Evolutionary conservation across 2,797 vertebrate species (phyloP).

Genomic region (Lerista edwardsae): DNA sequence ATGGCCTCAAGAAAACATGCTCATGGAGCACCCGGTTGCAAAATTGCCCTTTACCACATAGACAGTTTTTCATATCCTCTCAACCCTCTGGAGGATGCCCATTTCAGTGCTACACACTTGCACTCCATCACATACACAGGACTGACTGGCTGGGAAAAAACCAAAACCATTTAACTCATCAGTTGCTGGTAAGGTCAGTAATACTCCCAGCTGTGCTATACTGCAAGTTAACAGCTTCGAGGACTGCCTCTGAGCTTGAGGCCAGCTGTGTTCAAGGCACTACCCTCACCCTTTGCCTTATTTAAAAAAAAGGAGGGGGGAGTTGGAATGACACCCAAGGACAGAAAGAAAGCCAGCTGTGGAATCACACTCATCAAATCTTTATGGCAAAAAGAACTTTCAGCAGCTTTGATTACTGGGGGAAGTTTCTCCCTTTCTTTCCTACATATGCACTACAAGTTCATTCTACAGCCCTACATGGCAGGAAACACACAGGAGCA

Average conservation of each 20-base stretch:
- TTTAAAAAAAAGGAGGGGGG: slow-evolving; percentile 53
- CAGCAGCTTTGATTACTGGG: slow-evolving; percentile 76
- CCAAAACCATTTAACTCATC: slow-evolving; percentile 51
- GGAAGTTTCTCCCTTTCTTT: slow-evolving; percentile 70
- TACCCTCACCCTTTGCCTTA: slow-evolving; percentile 69
- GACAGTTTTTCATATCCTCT: slow-evolving; percentile 12
- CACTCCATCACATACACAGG: slow-evolving; percentile 62
- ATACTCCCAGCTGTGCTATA: slow-evolving; percentile 71
- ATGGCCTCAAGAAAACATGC: slow-evolving; percentile 9
- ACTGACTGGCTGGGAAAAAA: slow-evolving; percentile 58
- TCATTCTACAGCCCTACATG: slow-evolving; percentile 69
- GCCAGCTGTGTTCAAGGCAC: slow-evolving; percentile 73
- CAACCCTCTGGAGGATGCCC: neutral
- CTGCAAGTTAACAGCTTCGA: slow-evolving; percentile 66
- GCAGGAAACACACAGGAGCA: slow-evolving; percentile 57
- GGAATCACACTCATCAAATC: slow-evolving; percentile 76
- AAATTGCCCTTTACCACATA: neutral
- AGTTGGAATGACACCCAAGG: slow-evolving; percentile 67
- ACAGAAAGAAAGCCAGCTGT: slow-evolving; percentile 77
- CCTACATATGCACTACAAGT: slow-evolving; percentile 74
- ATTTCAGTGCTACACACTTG: slow-evolving; percentile 34
- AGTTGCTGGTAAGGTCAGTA: slow-evolving; percentile 67
- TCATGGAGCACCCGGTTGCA: neutral
- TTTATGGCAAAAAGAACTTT: slow-evolving; percentile 81
- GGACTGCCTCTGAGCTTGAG: slow-evolving; percentile 54